phyloP scores from a whole-genome alignment of 2,797 vertebrate species.

The Zenarchopterus dispar region DNA sequence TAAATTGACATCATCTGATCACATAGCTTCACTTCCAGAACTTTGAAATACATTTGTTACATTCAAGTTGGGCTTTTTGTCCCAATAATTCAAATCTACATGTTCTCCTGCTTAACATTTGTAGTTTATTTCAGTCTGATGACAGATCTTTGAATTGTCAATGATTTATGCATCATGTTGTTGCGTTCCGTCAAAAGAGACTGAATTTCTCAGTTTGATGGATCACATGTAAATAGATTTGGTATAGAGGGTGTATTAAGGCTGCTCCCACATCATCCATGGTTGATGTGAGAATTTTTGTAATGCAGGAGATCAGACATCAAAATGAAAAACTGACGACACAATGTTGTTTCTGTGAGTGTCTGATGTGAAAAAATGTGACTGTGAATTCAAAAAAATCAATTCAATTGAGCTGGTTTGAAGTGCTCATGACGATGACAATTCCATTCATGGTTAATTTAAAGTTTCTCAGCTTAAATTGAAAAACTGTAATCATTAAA shows the following conservation, averaged over 20 bases:
- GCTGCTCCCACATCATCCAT: too few species aligned
- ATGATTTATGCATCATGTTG: neutral
- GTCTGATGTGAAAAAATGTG: too few species aligned
- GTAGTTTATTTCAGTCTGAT: neutral
- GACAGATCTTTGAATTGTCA: slow-evolving; percentile 4
- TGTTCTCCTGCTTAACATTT: neutral
- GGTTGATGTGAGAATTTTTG: too few species aligned
- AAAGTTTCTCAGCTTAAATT: slow-evolving; percentile 12
- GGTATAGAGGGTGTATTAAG: too few species aligned
- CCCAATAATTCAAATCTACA: neutral
- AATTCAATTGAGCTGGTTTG: slow-evolving; percentile 4
- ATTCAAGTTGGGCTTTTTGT: neutral
- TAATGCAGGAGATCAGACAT: too few species aligned
- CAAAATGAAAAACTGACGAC: too few species aligned
- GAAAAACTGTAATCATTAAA: slow-evolving; percentile 33
- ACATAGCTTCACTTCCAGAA: neutral
- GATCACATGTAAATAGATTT: neutral
- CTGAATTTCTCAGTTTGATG: neutral
- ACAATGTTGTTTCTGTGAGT: too few species aligned
- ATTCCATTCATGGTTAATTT: neutral
- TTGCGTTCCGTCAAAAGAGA: neutral
- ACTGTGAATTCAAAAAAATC: too few species aligned
- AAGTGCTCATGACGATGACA: too few species aligned
- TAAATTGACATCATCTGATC: slow-evolving; percentile 1
- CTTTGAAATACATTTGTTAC: neutral